Evolutionary conservation across 2,888 invertebrate species (phyloP).

Genomic region (Drosophila austrosaltans): DNA sequence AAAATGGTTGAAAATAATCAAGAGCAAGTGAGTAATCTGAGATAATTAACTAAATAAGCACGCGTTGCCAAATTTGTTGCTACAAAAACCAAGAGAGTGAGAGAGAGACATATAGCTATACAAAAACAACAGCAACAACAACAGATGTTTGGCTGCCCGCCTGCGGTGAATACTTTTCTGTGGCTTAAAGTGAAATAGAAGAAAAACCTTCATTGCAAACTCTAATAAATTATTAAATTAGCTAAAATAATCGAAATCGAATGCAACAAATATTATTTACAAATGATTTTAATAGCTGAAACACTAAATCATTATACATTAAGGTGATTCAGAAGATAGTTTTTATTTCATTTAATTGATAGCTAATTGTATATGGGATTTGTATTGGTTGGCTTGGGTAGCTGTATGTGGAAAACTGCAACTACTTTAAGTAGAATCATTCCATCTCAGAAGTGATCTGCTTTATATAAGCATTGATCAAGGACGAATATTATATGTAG

Average conservation of each 20-base stretch:
- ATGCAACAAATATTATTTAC: constrained; percentile 39
- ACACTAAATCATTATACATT: constrained; percentile 12
- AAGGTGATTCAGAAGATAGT: not conserved
- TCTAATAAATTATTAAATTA: constrained; percentile 11
- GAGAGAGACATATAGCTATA: constrained; percentile 12
- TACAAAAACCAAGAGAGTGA: constrained; percentile 54
- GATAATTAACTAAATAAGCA: constrained; percentile 76
- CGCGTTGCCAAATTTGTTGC: constrained; percentile 70
- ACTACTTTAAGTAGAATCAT: no score
- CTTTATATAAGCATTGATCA: no score
- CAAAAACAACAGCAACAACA: not conserved
- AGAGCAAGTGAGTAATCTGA: constrained; percentile 70
- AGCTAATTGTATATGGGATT: not conserved
- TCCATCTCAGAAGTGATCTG: no score
- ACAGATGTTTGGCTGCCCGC: constrained; percentile 24
- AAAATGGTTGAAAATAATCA: constrained; percentile 69
- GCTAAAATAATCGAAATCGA: constrained; percentile 23
- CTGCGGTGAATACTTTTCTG: constrained; percentile 17
- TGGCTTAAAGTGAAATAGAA: constrained; percentile 1
- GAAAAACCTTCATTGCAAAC: constrained; percentile 5
- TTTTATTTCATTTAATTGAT: not conserved
- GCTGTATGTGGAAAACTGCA: no score
- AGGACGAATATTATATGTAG: no score
- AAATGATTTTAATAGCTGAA: constrained; percentile 42
- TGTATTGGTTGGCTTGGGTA: not conserved